Base-by-base conservation (phyloP, 2,797 vertebrate genomes). In the Catamblyrhynchus diadema region DNA sequence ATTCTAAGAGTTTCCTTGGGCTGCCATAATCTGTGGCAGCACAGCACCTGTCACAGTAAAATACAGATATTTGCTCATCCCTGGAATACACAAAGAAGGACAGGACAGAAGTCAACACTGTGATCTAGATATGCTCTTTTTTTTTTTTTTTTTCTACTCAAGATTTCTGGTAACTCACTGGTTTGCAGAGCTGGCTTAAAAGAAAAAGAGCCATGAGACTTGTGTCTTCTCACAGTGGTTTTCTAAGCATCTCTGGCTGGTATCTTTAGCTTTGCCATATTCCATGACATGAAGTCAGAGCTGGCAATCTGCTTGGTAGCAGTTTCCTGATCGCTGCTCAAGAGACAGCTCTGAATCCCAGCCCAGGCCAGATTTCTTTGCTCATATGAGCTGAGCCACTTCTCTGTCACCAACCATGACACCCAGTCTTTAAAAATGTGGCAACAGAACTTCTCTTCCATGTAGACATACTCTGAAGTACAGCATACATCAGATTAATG, bases 121-220 rank as follows among this genome's bases (percentile, higher is more conserved):
- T 42, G 32, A 9, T 66, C 1, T 21, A 48, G 0, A 0, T 4
- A 12, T 20, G 14, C 6, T 84, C 28, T 65, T 61, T 27, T 12
- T 30, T 47, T 21, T 22, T 22, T n/a, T 22, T n/a, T 15, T 13
- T 39, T 61, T 39, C 41, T 78, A 14, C 15, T 75, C 1, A 1
- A 27, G 14, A 41, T 27, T 78, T 41, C 28, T 59, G 14, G 37
- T 62, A 62, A 66, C 4, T 30, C 51, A 35, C 6, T 35, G 20
- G 12, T 16, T 81, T 72, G 20, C 32, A 84, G 60, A 28, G 3
- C 9, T 85, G 24, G 14, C 9, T 81, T 64, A 37, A 62, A n/a
- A 64, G 45, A 61, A 41, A 59, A 30, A 60, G 45, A 61, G 6
- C 14, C 57, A 28, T 1, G 1, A 70, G 60, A 47, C 45, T 53